Conservation (phyloP, 2,797 vertebrate genomes). For the Dendrocincla tyrannina region DNA sequence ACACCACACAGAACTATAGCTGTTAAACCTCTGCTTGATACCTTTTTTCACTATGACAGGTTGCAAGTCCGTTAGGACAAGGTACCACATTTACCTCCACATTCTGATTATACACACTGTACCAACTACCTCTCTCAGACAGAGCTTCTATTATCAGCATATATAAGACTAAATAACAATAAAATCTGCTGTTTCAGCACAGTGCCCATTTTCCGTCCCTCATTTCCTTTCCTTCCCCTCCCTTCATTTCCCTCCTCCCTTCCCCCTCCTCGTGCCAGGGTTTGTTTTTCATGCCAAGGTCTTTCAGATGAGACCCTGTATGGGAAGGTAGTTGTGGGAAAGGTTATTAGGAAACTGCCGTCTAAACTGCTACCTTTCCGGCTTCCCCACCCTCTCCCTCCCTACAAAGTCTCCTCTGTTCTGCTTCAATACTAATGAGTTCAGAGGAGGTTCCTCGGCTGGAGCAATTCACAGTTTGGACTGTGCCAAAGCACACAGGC, state of each 20-base stretch:
- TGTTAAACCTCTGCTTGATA: neutral
- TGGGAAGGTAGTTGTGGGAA: slow-evolving; percentile 60
- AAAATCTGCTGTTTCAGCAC: slow-evolving; percentile 40
- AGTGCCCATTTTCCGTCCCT: neutral
- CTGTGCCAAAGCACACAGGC: slow-evolving; percentile 70
- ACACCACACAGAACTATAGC: neutral
- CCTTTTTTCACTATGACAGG: neutral
- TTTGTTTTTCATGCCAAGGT: slow-evolving; percentile 33
- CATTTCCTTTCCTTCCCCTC: slow-evolving; percentile 8
- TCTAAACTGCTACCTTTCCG: slow-evolving; percentile 54
- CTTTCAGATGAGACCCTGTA: slow-evolving; percentile 2
- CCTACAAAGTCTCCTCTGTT: slow-evolving; percentile 57
- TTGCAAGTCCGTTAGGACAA: neutral
- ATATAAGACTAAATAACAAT: neutral
- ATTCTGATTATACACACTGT: neutral
- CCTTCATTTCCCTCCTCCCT: neutral
- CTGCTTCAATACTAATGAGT: slow-evolving; percentile 42
- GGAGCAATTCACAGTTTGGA: slow-evolving; percentile 46
- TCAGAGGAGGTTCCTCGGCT: slow-evolving; percentile 45
- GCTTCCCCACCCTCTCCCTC: slow-evolving; percentile 45
- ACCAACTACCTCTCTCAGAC: neutral
- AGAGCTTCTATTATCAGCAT: neutral
- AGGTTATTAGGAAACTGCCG: slow-evolving; percentile 65
- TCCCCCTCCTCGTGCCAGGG: neutral
- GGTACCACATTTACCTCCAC: neutral